Percentiles rank a stretch among this genome's conserved stretches.
Conservation (phyloP, 2,888 invertebrate genomes). For the Latheticus oryzae region DNA sequence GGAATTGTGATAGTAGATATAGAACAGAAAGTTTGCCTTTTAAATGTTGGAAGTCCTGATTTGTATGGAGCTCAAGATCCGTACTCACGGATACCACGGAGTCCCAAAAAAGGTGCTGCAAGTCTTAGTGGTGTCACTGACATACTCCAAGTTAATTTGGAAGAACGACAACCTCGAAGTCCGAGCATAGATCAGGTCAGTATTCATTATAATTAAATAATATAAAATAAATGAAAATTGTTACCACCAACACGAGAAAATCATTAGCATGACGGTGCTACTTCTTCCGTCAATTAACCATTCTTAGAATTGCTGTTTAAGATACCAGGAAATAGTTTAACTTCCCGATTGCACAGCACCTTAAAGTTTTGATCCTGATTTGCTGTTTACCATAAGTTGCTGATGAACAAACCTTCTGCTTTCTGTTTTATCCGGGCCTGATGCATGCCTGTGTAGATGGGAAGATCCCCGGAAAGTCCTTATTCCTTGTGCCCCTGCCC, state of each 20-base stretch:
- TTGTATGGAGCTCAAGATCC: slow-evolving; percentile 91
- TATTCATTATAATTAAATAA: slow-evolving; percentile 33
- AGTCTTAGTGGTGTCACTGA: slow-evolving; percentile 63
- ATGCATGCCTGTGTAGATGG: slow-evolving; percentile 64
- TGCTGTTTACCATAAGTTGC: slow-evolving; percentile 60
- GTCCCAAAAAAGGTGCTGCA: slow-evolving; percentile 62
- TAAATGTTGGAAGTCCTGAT: slow-evolving; percentile 90
- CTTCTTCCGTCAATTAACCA: slow-evolving; percentile 22
- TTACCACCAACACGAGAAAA: slow-evolving; percentile 7
- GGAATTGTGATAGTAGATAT: slow-evolving; percentile 96
- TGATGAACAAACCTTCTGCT: slow-evolving; percentile 55
- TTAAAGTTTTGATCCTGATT: slow-evolving; percentile 53
- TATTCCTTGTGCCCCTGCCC: slow-evolving; percentile 64
- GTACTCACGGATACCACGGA: slow-evolving; percentile 74
- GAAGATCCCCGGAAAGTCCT: slow-evolving; percentile 63
- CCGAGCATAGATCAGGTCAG: slow-evolving; percentile 92
- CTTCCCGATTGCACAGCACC: slow-evolving; percentile 48
- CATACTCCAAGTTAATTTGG: slow-evolving; percentile 62
- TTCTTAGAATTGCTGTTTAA: slow-evolving; percentile 42
- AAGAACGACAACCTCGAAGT: slow-evolving; percentile 76
- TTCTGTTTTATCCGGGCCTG: slow-evolving; percentile 58
- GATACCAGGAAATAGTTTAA: slow-evolving; percentile 42
- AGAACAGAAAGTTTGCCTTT: slow-evolving; percentile 88
- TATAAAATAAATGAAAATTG: neutral
- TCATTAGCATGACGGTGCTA: slow-evolving; percentile 35